Evolutionary conservation across 2,888 invertebrate genomes (phyloP).

Genomic region (Dryobota labecula): DNA sequence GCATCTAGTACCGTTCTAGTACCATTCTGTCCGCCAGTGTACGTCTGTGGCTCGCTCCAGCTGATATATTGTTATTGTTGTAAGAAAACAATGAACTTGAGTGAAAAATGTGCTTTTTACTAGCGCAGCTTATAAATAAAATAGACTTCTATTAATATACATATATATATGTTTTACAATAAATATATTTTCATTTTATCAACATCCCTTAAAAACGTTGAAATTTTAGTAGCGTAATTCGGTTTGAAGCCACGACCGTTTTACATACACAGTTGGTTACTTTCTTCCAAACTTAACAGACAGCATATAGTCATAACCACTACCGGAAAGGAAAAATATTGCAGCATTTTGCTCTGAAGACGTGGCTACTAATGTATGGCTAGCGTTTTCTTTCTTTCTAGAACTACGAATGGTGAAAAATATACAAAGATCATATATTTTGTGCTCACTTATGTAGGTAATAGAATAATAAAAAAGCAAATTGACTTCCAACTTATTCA

Average conservation of each 20-base stretch:
- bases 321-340: constrained; percentile 2
- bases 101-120: constrained; percentile 59
- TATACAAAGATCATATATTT: neutral
- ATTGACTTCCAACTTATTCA: neutral
- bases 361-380: neutral
- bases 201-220: neutral
- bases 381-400: neutral
- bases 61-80: constrained; percentile 69
- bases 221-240: neutral
- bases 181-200: neutral
- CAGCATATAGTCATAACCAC: constrained; percentile 9
- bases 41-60: constrained; percentile 44
- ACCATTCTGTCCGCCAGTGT: constrained; percentile 59
- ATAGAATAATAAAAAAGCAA: neutral
- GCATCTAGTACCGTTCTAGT: no score
- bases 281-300: neutral
- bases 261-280: neutral
- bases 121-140: constrained; percentile 40
- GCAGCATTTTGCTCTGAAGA: neutral
- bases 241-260: neutral
- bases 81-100: constrained; percentile 56
- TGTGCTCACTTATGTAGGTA: neutral
- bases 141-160: constrained; percentile 26
- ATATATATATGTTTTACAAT: neutral
- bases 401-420: no score